Percentiles rank a stretch among this genome's conserved stretches.
Conservation (phyloP, 2,888 invertebrate species). For the Sabatieria punctata region DNA sequence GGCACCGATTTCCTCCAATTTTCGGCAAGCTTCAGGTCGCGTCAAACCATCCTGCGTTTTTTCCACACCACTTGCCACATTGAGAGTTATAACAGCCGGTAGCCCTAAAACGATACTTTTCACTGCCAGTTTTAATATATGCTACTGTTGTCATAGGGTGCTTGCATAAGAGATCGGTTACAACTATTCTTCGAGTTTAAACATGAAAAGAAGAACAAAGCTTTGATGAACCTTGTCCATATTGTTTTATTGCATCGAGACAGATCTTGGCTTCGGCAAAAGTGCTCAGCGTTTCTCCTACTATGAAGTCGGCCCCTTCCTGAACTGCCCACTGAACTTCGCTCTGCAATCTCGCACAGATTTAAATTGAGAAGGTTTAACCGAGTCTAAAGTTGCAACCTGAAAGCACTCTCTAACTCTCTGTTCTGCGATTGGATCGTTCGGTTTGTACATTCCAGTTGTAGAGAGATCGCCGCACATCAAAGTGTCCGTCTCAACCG, state of each 20-base stretch:
- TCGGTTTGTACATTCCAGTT: constrained; percentile 19
- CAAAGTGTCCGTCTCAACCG: constrained; percentile 20
- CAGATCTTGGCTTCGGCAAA: constrained; percentile 28
- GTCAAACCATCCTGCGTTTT: constrained; percentile 23
- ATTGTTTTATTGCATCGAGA: constrained; percentile 23
- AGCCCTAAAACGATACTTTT: no score
- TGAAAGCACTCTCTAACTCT: no score
- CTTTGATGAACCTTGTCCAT: constrained; percentile 23
- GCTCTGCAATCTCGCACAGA: constrained; percentile 25
- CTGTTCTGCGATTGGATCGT: constrained; percentile 11
- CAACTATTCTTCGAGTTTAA: no score
- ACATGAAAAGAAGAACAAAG: no score
- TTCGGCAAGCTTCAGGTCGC: constrained; percentile 20
- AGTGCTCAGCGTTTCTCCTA: constrained; percentile 28
- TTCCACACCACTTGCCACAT: constrained; percentile 16
- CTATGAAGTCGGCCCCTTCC: constrained; percentile 29
- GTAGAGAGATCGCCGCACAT: constrained; percentile 32
- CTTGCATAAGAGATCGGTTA: no score
- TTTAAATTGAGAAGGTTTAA: no score
- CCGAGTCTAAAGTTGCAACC: no score
- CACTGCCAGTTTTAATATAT: no score
- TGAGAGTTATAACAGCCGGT: constrained; percentile 26
- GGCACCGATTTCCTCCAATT: constrained; percentile 25
- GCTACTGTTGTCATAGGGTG: no score
- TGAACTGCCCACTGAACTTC: constrained; percentile 30